Evolutionary conservation across 2,113 vertebrate genomes (phyloP), one percentile per base, ranked within the genome.

Genomic region (Pelmatolapia mariae): DNA sequence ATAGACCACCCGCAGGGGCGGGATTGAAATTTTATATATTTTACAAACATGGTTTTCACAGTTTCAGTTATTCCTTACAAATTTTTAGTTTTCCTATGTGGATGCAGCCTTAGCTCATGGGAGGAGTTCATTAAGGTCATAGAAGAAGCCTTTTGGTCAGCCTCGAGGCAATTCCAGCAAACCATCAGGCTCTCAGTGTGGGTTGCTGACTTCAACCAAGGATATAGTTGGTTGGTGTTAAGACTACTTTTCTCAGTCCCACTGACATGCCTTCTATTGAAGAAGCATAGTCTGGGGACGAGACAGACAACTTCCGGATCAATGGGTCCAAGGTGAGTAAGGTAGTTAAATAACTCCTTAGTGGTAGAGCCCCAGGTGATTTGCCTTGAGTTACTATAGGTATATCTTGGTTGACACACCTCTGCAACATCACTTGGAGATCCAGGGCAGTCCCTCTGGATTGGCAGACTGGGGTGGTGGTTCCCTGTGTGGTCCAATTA

Each of bases 1-100:
- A 61, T 33, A 61, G 57, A 33, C 18, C 0, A 5, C 57, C 29
- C 0, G 1, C 16, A 33, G 57, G 57, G 57, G 9, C 33, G 57
- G 29, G 57, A 33, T 16, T 1, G 9, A 8, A 19, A 61, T 61
- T 22, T 54, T 54, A 54, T 54, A 61, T 36, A 5, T 66, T 66
- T 66, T 36, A 19, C 61, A 36, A 66, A 66, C 61, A 36, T 12
- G 10, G 2, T 66, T 66, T 66, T 66, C 31, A 63, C 18, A 66
- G 31, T 66, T 66, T 66, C 1, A 63, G 18, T 36, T 2, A 36
- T 66, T 66, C 18, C 4, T n/a, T 36, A 7, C 18, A 66, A 36
- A 12, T 8, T 36, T 36, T 66, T 66, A 66, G 18, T 66, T 11
- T 66, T 0, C 61, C 59, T 33, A 3, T 63, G 1, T 63, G 29